These are phyloP conservation scores for Tetrapedia diversipes DNA, from an alignment of 2,888 invertebrate species.

Conservation along the genomic window DNA sequence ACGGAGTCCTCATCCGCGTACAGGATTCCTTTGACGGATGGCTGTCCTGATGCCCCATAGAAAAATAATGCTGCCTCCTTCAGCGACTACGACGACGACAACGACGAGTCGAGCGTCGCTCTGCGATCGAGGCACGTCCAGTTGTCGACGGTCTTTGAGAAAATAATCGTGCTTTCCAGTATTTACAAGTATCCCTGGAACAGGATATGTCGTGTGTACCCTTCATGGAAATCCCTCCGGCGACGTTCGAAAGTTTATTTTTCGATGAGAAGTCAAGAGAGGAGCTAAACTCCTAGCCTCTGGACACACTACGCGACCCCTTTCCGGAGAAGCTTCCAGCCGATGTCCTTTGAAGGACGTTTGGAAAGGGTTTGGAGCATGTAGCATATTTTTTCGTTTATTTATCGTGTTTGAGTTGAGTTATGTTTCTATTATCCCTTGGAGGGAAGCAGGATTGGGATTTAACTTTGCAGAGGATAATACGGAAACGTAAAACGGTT, in stretches of 20 bases:
- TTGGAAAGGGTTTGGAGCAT: neutral
- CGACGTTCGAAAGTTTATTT: conserved; percentile 61
- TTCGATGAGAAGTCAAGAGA: conserved; percentile 57
- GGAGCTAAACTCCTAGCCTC: conserved; percentile 24
- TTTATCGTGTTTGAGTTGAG: neutral
- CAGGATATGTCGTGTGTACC: conserved; percentile 59
- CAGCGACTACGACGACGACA: conserved; percentile 16
- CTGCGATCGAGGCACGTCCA: conserved; percentile 67
- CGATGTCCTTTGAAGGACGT: neutral
- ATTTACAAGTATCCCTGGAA: conserved; percentile 70
- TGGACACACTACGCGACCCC: conserved; percentile 11
- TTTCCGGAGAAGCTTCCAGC: neutral
- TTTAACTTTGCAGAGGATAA: neutral
- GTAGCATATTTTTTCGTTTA: neutral
- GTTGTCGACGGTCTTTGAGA: conserved; percentile 66
- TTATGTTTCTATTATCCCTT: neutral
- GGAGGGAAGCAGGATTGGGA: neutral
- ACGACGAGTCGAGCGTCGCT: conserved; percentile 60
- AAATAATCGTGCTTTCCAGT: conserved; percentile 75
- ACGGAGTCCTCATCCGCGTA: conserved; percentile 58
- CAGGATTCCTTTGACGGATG: conserved; percentile 70
- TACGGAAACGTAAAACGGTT: too few relatives aligned
- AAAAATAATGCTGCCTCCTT: conserved; percentile 70
- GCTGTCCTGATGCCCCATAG: conserved; percentile 48
- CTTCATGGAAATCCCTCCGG: conserved; percentile 62